Base-by-base conservation (phyloP, 2,113 vertebrate species). In the Tiliqua scincoides region DNA sequence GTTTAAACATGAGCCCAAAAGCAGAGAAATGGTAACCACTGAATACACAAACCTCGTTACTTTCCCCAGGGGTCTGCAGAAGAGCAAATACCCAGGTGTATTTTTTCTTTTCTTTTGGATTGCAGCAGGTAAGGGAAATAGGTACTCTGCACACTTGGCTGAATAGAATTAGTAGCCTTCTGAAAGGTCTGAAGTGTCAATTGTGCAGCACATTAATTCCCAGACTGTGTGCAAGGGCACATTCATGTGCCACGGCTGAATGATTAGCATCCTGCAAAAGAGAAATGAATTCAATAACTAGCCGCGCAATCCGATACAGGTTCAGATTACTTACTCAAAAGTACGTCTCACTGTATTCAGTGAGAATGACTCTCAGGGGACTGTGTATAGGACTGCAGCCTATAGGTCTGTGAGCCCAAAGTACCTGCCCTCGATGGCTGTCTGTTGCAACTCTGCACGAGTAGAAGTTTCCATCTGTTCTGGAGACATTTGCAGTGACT, bases 81-180 rank as follows among this genome's bases (percentile, higher is more conserved):
- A 76, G 85, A 91, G 40, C 54, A 30, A 1, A 82, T 40, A 89
- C 67, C 68, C 74, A 37, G 23, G 54, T 89, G 83, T 83, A 81
- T 0, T 52, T n/a, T 30, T 40, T 91, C 61, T 21, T 90, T 87
- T 37, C 59, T 74, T 17, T 84, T 74, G 72, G 12, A 83, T 57
- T 88, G 48, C 30, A 82, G 61, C 85, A 7, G 80, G 71, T n/a
- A 84, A 86, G 83, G 81, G 76, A 76, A 4, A 14, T 12, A 83
- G 2, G n/a, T 83, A 79, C 71, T 35, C 71, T 32, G 67, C 0
- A 32, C 89, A 79, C 12, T 0, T 73, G 37, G 27, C 61, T 85
- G 0, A 1, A 78, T 0, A 37, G 27, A 89, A 88, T 12, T 88
- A 63, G 3, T 48, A 83, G 21, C 1, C 15, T 25, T 35, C 68